These are phyloP conservation scores for Pemphredon lugubris DNA, from an alignment of 2,888 invertebrate species.

Conservation along the genomic window DNA sequence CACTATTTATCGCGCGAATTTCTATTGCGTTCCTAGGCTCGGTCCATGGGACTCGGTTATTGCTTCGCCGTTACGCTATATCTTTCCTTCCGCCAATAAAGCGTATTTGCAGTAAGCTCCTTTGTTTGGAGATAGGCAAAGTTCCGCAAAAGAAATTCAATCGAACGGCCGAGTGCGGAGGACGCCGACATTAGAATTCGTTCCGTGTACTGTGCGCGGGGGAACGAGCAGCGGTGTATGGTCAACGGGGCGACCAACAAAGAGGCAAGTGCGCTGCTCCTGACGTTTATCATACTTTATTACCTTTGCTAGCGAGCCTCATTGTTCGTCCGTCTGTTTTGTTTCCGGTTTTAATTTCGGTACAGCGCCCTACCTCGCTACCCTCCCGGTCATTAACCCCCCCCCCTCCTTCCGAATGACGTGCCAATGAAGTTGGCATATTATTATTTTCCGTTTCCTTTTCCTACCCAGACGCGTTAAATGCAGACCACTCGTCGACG, in stretches of 20 bases:
- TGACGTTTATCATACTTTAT: slow-evolving; percentile 78
- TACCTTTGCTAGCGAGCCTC: slow-evolving; percentile 69
- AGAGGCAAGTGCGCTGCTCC: slow-evolving; percentile 65
- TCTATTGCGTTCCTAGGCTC: too few species aligned
- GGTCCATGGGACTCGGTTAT: too few species aligned
- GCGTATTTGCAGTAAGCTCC: slow-evolving; percentile 31
- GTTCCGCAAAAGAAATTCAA: slow-evolving; percentile 58
- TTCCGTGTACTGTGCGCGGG: slow-evolving; percentile 40
- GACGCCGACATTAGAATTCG: slow-evolving; percentile 61
- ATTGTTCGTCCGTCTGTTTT: slow-evolving; percentile 75
- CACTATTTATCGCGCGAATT: too few species aligned
- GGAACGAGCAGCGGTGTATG: slow-evolving; percentile 46
- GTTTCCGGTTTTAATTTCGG: slow-evolving; percentile 75
- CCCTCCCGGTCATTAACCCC: slow-evolving; percentile 50
- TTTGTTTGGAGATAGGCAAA: slow-evolving; percentile 48
- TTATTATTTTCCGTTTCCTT: slow-evolving; percentile 67
- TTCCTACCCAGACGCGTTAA: slow-evolving; percentile 50
- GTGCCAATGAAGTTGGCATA: slow-evolving; percentile 63
- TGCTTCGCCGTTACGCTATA: neutral
- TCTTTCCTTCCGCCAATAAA: slow-evolving; percentile 16
- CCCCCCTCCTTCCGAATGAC: too few species aligned
- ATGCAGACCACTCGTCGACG: slow-evolving; percentile 31
- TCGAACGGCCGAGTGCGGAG: slow-evolving; percentile 52
- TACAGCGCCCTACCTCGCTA: slow-evolving; percentile 42
- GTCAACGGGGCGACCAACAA: slow-evolving; percentile 58